A percentile compares a stretch with the other conserved stretches of the same genome.
Conservation (phyloP, 2,113 vertebrate species). For the Aix galericulata region DNA sequence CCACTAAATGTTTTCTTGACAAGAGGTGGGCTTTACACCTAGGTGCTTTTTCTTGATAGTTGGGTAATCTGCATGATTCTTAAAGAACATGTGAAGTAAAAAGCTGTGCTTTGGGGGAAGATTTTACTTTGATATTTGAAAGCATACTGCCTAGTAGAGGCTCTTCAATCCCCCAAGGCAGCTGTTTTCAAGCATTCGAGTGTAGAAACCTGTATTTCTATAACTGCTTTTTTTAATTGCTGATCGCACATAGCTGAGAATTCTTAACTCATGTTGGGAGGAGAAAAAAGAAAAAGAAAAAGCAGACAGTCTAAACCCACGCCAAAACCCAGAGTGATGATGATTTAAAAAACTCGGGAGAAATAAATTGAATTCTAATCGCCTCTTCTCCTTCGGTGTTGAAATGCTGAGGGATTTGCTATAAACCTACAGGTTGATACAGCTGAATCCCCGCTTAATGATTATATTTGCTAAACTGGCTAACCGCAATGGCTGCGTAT, state of each 20-base stretch:
- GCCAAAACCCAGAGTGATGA: neutral
- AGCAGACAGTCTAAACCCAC: neutral
- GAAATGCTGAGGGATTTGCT: slow-evolving; percentile 41
- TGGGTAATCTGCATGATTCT: neutral
- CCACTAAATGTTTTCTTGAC: neutral
- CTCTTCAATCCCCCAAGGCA: neutral
- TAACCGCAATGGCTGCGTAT: neutral
- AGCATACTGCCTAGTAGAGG: neutral
- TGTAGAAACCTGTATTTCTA: neutral
- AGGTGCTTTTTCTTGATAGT: neutral
- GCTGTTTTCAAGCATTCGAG: neutral
- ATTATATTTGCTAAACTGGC: neutral
- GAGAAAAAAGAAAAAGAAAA: neutral
- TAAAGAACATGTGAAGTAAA: neutral
- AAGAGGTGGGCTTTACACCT: neutral
- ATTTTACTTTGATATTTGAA: slow-evolving; percentile 10
- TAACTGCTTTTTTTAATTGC: neutral
- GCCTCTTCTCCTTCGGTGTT: neutral
- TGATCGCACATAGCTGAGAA: neutral
- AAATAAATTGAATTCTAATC: neutral
- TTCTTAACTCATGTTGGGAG: neutral
- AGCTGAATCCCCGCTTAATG: neutral
- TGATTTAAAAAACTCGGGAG: neutral
- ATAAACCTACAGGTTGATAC: neutral
- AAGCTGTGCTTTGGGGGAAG: neutral